Percentiles rank a stretch among this genome's conserved stretches.
Evolutionary conservation across 2,888 invertebrate species (phyloP).

Genomic region (Synergus umbraculus): DNA sequence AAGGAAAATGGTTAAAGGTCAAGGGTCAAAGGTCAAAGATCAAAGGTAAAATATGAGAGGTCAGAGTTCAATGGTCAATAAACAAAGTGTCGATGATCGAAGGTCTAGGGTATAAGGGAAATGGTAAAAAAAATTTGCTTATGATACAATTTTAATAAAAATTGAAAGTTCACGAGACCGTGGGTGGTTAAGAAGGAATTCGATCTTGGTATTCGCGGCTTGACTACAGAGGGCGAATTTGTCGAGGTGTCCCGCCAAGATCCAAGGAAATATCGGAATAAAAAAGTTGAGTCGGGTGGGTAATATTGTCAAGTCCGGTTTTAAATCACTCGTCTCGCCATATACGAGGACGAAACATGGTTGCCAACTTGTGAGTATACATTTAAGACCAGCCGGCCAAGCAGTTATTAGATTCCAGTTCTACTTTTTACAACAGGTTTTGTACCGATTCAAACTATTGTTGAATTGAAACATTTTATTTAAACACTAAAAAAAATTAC

Average conservation of each 20-base stretch:
- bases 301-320: not conserved
- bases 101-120: too few relatives aligned
- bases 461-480: too few relatives aligned
- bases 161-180: too few relatives aligned
- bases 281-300: not conserved
- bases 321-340: not conserved
- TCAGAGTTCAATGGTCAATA: too few relatives aligned
- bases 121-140: too few relatives aligned
- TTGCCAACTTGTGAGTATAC: not conserved
- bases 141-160: too few relatives aligned
- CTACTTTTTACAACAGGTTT: not conserved
- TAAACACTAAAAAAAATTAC: too few relatives aligned
- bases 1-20: too few relatives aligned
- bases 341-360: not conserved
- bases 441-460: not conserved
- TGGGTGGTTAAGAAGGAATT: too few relatives aligned
- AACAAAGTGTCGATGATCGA: too few relatives aligned
- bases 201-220: not conserved
- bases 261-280: not conserved
- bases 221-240: not conserved
- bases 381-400: not conserved
- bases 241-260: not conserved
- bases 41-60: too few relatives aligned
- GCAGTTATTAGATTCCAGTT: not conserved
- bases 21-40: too few relatives aligned